Percentiles rank a stretch among this genome's conserved stretches.
Evolutionary conservation across 2,113 vertebrate genomes (phyloP).

Genomic region (Cryptotis parvus): DNA sequence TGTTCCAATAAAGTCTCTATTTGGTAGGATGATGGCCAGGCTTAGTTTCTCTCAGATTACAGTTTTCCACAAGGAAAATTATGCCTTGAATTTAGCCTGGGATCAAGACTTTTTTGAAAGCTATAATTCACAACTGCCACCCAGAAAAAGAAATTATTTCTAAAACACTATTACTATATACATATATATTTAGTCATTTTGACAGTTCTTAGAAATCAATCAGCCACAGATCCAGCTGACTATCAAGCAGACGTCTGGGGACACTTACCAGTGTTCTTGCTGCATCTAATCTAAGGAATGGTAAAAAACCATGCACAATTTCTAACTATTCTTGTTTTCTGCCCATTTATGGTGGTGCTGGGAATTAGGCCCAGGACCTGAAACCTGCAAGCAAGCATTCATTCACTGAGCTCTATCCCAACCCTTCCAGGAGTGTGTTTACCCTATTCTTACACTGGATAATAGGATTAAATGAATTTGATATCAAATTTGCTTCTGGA

Average conservation of each 20-base stretch:
- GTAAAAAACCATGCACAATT: not conserved
- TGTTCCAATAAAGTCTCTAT: not conserved
- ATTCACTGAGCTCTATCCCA: too few relatives aligned
- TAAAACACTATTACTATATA: not conserved
- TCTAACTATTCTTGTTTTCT: constrained; percentile 9
- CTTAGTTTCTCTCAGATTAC: not conserved
- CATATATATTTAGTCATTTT: not conserved
- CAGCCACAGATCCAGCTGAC: not conserved
- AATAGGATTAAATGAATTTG: not conserved
- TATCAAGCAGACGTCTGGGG: not conserved
- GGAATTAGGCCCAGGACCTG: too few relatives aligned
- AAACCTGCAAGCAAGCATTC: too few relatives aligned
- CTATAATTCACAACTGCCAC: not conserved
- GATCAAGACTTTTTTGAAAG: not conserved
- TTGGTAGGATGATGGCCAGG: not conserved
- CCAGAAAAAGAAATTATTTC: constrained; percentile 23
- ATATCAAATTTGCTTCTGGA: not conserved
- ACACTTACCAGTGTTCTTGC: not conserved
- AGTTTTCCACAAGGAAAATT: not conserved
- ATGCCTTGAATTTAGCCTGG: not conserved
- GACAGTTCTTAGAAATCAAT: constrained; percentile 44
- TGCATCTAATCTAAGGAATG: not conserved
- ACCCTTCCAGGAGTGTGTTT: not conserved
- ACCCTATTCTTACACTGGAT: constrained; percentile 2
- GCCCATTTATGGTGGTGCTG: too few relatives aligned